Conservation (phyloP, 2,888 invertebrate species). For the Lymantria monacha region DNA sequence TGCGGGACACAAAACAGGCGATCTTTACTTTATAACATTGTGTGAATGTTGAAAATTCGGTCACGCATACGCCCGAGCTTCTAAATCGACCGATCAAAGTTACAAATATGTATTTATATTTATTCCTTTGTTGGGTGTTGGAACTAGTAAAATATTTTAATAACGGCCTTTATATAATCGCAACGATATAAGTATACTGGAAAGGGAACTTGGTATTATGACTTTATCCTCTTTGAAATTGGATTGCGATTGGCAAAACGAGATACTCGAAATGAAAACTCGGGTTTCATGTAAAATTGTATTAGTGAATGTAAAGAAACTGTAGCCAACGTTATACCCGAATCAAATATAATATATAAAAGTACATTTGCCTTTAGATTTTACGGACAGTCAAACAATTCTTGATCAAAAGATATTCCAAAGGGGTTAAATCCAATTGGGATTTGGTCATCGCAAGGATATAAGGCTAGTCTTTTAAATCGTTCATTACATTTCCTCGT, state of each 20-base stretch:
- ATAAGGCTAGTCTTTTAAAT: no score
- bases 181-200: slow-evolving; percentile 26
- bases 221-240: slow-evolving; percentile 38
- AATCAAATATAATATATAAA: slow-evolving; percentile 15
- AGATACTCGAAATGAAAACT: slow-evolving; percentile 37
- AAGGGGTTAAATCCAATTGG: slow-evolving; percentile 15
- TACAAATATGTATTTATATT: slow-evolving; percentile 24
- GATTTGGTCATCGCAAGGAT: neutral
- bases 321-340: slow-evolving; percentile 7
- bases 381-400: neutral
- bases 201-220: slow-evolving; percentile 30
- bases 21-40: slow-evolving; percentile 38
- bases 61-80: slow-evolving; percentile 21
- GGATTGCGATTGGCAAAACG: slow-evolving; percentile 45
- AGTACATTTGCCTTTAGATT: slow-evolving; percentile 12
- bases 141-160: slow-evolving; percentile 31
- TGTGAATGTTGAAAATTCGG: slow-evolving; percentile 31
- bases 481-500: no score
- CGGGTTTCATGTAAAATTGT: slow-evolving; percentile 37
- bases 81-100: slow-evolving; percentile 9
- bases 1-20: slow-evolving; percentile 33
- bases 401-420: slow-evolving; percentile 8
- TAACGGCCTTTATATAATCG: slow-evolving; percentile 23
- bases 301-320: slow-evolving; percentile 19
- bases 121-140: slow-evolving; percentile 12